Conservation (phyloP, 1,140 invertebrate genomes). For the Plectrocnemia conspersa region DNA sequence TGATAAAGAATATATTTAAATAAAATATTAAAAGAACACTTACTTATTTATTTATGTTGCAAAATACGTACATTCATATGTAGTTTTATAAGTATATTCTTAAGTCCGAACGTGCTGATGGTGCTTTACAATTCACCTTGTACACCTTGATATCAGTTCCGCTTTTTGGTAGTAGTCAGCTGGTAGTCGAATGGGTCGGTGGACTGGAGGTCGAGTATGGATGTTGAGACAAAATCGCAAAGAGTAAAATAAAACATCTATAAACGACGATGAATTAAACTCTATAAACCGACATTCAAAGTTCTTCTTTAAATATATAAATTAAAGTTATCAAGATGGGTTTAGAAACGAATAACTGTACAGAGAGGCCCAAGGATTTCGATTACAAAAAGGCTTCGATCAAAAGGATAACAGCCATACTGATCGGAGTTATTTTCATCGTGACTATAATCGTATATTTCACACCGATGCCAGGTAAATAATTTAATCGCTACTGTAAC, state of each 20-base stretch:
- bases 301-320: too few relatives aligned
- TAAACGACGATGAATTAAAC: not conserved
- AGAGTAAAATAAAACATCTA: not conserved
- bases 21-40: too few relatives aligned
- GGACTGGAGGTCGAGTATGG: not conserved
- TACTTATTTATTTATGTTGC: not conserved
- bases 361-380: not conserved
- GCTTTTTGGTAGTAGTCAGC: slow-evolving; percentile 7
- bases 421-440: slow-evolving; percentile 16
- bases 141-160: not conserved
- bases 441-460: slow-evolving; percentile 27
- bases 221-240: too few relatives aligned
- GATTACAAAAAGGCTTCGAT: slow-evolving; percentile 23
- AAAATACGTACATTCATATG: not conserved
- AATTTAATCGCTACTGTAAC: too few relatives aligned
- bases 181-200: slow-evolving; percentile 1
- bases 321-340: not conserved
- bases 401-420: slow-evolving; percentile 16
- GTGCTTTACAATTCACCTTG: not conserved
- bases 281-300: not conserved
- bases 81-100: not conserved
- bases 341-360: not conserved
- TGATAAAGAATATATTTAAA: too few relatives aligned
- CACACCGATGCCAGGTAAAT: slow-evolving; percentile 32
- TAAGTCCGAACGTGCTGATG: not conserved